A percentile compares a stretch with the other conserved stretches of the same genome.
Evolutionary conservation across 2,888 invertebrate species (phyloP).

Genomic region (Nebria brevicollis): DNA sequence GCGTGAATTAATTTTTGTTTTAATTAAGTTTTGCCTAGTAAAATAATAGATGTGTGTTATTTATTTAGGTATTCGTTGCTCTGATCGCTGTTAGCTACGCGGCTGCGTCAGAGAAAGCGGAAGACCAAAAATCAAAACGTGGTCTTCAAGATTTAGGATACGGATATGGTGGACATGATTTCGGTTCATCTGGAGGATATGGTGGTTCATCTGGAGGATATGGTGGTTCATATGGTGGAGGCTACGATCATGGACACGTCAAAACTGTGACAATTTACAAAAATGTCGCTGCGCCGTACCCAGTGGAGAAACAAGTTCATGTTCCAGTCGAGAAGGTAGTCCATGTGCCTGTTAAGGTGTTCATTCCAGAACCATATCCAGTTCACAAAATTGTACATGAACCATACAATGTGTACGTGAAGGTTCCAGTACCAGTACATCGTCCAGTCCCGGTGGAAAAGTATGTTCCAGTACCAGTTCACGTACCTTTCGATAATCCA

Average conservation of each 20-base stretch:
- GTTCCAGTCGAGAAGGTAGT: constrained; percentile 66
- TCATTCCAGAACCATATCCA: constrained; percentile 68
- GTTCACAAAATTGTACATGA: constrained; percentile 74
- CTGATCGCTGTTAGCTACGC: constrained; percentile 72
- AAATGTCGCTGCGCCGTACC: constrained; percentile 72
- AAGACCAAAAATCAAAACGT: constrained; percentile 73
- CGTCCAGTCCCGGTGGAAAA: constrained; percentile 79
- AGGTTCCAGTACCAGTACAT: constrained; percentile 61
- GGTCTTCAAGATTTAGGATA: constrained; percentile 77
- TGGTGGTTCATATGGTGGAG: constrained; percentile 34
- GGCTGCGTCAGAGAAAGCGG: constrained; percentile 67
- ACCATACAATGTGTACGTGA: constrained; percentile 73
- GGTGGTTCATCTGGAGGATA: constrained; percentile 42
- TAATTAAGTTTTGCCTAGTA: too few species aligned
- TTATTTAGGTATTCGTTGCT: constrained; percentile 71
- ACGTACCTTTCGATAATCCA: constrained; percentile 67
- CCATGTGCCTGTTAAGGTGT: constrained; percentile 59
- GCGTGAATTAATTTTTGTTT: too few species aligned
- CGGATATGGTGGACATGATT: constrained; percentile 67
- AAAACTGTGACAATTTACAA: constrained; percentile 69
- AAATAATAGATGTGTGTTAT: neutral
- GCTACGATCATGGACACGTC: constrained; percentile 34
- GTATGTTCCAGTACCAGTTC: constrained; percentile 73
- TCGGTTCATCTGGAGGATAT: constrained; percentile 9
- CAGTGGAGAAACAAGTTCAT: constrained; percentile 74